Evolutionary conservation across 2,797 vertebrate genomes (phyloP).

Genomic region (Gymnoscopelus microlampas): DNA sequence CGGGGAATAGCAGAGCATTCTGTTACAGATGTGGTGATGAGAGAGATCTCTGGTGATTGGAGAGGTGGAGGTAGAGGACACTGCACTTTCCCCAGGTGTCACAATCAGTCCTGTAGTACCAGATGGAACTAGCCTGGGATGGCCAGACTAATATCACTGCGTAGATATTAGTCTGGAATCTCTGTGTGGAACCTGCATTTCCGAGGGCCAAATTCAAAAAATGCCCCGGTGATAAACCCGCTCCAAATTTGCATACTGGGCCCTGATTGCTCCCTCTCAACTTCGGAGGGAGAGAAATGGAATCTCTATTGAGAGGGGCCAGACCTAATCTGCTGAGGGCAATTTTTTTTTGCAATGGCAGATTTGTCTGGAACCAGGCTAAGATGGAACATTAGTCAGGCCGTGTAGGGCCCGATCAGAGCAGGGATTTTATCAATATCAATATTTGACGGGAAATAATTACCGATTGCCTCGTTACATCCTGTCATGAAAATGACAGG

Average conservation of each 20-base stretch:
- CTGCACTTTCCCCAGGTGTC: constrained; percentile 58
- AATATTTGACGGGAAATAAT: constrained; percentile 25
- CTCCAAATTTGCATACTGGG: too few relatives aligned
- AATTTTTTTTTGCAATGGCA: too few relatives aligned
- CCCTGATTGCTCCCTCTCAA: too few relatives aligned
- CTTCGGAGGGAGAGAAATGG: too few relatives aligned
- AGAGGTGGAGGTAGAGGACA: constrained; percentile 42
- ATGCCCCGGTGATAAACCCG: too few relatives aligned
- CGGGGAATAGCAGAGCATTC: constrained; percentile 60
- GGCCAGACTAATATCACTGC: too few relatives aligned
- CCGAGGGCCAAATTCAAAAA: too few relatives aligned
- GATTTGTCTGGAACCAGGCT: too few relatives aligned
- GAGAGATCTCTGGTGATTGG: constrained; percentile 50
- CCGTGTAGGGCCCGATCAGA: background rate
- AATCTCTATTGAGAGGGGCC: too few relatives aligned
- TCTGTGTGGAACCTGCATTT: too few relatives aligned
- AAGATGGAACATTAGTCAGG: constrained; percentile 53
- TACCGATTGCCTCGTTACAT: constrained; percentile 9
- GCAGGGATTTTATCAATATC: constrained; percentile 26
- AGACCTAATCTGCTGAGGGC: too few relatives aligned
- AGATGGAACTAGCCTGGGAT: constrained; percentile 29
- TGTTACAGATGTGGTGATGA: constrained; percentile 61
- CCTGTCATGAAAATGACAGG: constrained; percentile 3
- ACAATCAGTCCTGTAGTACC: constrained; percentile 55
- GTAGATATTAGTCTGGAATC: too few relatives aligned